phyloP scores from a whole-genome alignment of 2,113 vertebrate species.

The Noctilio leporinus region DNA sequence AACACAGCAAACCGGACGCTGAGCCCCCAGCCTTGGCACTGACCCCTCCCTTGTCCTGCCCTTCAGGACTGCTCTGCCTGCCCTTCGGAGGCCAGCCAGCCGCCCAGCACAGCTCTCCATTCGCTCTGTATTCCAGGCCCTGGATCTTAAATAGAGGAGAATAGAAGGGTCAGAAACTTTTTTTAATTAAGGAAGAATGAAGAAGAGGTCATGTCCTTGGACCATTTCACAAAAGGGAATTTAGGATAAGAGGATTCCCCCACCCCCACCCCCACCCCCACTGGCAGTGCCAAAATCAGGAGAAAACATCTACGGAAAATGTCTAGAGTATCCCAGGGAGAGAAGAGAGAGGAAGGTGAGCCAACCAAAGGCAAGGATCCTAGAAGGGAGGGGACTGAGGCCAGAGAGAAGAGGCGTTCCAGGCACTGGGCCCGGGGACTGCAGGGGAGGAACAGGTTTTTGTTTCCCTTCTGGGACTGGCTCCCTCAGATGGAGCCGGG shows the following conservation, averaged over 20 bases:
- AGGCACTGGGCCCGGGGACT: background rate
- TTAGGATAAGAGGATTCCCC: background rate
- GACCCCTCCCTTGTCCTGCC: slow-evolving; percentile 64
- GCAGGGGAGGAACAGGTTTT: background rate
- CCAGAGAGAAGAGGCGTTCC: background rate
- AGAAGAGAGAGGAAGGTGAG: background rate
- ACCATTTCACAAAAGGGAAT: background rate
- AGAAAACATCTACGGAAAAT: background rate
- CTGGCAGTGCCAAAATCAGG: background rate
- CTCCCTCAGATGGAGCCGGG: background rate
- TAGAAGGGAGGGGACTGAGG: background rate
- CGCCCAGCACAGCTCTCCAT: slow-evolving; percentile 36
- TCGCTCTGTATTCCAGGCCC: slow-evolving; percentile 51
- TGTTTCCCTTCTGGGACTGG: background rate
- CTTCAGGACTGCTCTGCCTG: slow-evolving; percentile 51
- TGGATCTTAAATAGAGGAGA: slow-evolving; percentile 53
- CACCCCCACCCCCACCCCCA: no score
- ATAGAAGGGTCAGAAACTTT: background rate
- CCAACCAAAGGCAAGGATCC: background rate
- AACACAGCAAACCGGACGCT: background rate
- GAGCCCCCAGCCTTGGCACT: slow-evolving; percentile 34
- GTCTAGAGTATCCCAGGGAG: background rate
- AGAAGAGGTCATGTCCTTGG: background rate
- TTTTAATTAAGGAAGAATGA: background rate
- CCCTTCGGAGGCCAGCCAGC: slow-evolving; percentile 31